These are phyloP conservation scores for Acromyrmex heyeri DNA, from an alignment of 1,140 invertebrate species.

Conservation along the genomic window DNA sequence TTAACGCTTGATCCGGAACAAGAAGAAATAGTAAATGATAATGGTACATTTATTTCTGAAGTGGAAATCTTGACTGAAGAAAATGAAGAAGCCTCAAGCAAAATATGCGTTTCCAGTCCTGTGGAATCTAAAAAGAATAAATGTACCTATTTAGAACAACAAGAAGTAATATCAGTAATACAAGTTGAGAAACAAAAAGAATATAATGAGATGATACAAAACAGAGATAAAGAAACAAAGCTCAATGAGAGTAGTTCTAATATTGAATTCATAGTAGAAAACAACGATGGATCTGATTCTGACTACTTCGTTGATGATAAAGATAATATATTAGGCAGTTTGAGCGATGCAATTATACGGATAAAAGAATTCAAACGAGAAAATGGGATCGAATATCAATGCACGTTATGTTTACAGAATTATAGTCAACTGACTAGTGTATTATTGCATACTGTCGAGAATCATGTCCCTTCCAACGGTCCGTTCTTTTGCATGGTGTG, in stretches of 20 bases:
- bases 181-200: background rate
- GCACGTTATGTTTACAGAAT: slow-evolving; percentile 82
- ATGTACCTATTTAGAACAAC: background rate
- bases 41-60: background rate
- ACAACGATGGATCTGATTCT: slow-evolving; percentile 67
- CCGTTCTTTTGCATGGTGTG: slow-evolving; percentile 85
- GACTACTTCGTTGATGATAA: slow-evolving; percentile 71
- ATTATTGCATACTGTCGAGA: slow-evolving; percentile 82
- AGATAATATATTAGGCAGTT: slow-evolving; percentile 80
- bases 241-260: background rate
- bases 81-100: slow-evolving; percentile 8
- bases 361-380: slow-evolving; percentile 83
- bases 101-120: background rate
- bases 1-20: background rate
- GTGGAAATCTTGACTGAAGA: background rate
- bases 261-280: slow-evolving; percentile 27
- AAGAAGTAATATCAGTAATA: background rate
- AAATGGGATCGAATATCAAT: slow-evolving; percentile 81
- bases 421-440: slow-evolving; percentile 78
- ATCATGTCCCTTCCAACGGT: slow-evolving; percentile 81
- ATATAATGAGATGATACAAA: slow-evolving; percentile 6
- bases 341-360: slow-evolving; percentile 83
- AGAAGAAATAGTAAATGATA: slow-evolving; percentile 31
- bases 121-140: background rate
- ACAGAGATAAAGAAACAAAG: slow-evolving; percentile 16